phyloP scores from a whole-genome alignment of 2,113 vertebrate genomes.

The Murina feae region DNA sequence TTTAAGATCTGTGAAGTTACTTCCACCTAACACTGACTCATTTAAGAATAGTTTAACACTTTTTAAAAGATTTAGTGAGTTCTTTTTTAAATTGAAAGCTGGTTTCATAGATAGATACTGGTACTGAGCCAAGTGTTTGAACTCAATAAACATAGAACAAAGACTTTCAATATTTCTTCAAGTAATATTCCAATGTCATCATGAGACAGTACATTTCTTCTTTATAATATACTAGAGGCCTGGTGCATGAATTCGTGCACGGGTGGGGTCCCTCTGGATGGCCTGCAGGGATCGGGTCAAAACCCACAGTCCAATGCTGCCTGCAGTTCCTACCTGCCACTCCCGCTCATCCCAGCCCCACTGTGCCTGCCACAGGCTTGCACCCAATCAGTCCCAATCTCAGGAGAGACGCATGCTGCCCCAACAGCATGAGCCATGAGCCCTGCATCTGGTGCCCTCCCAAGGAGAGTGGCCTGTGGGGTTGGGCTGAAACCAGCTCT shows the following conservation, averaged over 20 bases:
- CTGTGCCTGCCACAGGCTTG: too few species aligned
- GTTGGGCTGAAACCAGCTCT: too few species aligned
- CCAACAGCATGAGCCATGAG: too few species aligned
- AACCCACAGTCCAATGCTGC: too few species aligned
- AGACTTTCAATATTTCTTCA: slow-evolving; percentile 12
- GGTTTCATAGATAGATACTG: neutral
- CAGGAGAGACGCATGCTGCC: too few species aligned
- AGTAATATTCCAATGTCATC: slow-evolving; percentile 12
- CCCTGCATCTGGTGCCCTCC: too few species aligned
- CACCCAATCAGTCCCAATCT: rapidly evolving
- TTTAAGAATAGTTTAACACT: slow-evolving; percentile 31
- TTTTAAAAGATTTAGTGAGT: slow-evolving; percentile 23
- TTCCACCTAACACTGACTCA: neutral
- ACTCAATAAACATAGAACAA: slow-evolving; percentile 20
- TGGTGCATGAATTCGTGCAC: too few species aligned
- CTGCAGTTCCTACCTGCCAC: too few species aligned
- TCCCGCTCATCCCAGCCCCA: too few species aligned
- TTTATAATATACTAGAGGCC: neutral
- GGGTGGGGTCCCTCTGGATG: too few species aligned
- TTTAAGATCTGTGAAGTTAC: slow-evolving; percentile 30
- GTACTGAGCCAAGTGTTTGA: slow-evolving; percentile 14
- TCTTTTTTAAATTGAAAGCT: slow-evolving; percentile 28
- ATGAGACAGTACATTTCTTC: neutral
- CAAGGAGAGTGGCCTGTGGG: too few species aligned
- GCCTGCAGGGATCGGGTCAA: too few species aligned